Conservation (phyloP, 2,113 vertebrate genomes). For the Anser brachyrhynchus region DNA sequence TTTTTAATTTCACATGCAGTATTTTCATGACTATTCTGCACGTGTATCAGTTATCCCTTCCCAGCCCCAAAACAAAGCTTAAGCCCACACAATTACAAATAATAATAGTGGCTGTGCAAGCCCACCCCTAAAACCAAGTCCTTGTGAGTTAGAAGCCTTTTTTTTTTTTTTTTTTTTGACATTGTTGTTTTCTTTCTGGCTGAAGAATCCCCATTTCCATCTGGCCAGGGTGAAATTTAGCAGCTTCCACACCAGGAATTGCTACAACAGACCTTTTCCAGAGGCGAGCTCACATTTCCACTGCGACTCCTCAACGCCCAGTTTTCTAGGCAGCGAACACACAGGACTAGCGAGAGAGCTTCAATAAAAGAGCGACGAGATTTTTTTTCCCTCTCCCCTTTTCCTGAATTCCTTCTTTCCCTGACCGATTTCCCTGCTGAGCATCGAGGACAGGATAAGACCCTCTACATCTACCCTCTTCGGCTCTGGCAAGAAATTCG, state of each 20-base stretch:
- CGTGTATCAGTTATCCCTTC: neutral
- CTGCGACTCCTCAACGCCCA: constrained; percentile 15
- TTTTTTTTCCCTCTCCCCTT: neutral
- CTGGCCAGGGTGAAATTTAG: neutral
- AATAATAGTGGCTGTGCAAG: neutral
- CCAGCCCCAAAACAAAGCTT: constrained; percentile 11
- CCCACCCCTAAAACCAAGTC: neutral
- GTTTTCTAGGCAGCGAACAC: neutral
- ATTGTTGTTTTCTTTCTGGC: neutral
- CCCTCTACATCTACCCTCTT: neutral
- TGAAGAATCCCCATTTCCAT: constrained; percentile 30
- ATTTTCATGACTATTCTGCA: neutral
- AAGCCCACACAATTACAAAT: neutral
- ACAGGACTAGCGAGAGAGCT: neutral
- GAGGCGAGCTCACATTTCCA: constrained; percentile 26
- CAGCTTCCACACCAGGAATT: neutral
- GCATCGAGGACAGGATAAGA: neutral
- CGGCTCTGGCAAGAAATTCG: neutral
- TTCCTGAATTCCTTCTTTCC: neutral
- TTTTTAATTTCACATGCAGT: neutral
- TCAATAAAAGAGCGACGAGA: neutral
- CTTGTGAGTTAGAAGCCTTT: neutral
- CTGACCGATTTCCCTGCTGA: neutral
- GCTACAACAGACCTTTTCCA: constrained; percentile 51
- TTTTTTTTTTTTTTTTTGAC: too few relatives aligned